Percentiles rank a stretch among this genome's conserved stretches.
phyloP scores from a whole-genome alignment of 1,140 invertebrate genomes.

The Heliconius nattereri region DNA sequence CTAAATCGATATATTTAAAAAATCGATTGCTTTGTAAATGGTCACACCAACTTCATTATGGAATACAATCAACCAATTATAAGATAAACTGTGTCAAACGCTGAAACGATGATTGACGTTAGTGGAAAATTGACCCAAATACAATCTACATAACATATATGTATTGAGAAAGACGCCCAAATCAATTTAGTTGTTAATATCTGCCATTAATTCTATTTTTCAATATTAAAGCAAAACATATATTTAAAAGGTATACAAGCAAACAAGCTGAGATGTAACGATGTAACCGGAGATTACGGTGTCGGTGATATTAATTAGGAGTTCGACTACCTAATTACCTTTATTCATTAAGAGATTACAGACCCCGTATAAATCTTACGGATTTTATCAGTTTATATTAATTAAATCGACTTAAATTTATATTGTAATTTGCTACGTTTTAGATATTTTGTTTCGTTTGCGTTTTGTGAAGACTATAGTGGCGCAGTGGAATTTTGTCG shows the following conservation, averaged over 20 bases:
- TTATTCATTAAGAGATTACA: constrained; percentile 35
- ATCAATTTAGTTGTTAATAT: too few species aligned
- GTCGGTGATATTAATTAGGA: constrained; percentile 31
- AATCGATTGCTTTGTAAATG: background rate
- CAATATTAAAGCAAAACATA: background rate
- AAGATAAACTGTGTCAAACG: background rate
- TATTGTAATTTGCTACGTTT: background rate
- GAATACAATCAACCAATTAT: background rate
- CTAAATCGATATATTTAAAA: background rate
- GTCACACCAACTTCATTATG: background rate
- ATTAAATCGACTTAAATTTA: constrained; percentile 16
- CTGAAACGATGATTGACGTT: background rate
- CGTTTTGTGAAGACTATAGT: background rate
- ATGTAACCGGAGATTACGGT: constrained; percentile 26
- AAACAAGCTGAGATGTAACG: background rate
- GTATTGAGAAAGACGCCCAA: too few species aligned
- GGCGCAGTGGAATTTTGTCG: too few species aligned
- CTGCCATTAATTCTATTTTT: too few species aligned
- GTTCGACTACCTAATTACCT: constrained; percentile 34
- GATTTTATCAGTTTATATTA: constrained; percentile 22
- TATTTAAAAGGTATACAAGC: background rate
- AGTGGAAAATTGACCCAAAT: constrained; percentile 3
- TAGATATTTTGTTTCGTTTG: background rate
- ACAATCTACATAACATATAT: background rate
- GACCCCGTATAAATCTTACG: constrained; percentile 22